phyloP scores from a whole-genome alignment of 2,797 vertebrate species.

The Ataeniobius toweri region DNA sequence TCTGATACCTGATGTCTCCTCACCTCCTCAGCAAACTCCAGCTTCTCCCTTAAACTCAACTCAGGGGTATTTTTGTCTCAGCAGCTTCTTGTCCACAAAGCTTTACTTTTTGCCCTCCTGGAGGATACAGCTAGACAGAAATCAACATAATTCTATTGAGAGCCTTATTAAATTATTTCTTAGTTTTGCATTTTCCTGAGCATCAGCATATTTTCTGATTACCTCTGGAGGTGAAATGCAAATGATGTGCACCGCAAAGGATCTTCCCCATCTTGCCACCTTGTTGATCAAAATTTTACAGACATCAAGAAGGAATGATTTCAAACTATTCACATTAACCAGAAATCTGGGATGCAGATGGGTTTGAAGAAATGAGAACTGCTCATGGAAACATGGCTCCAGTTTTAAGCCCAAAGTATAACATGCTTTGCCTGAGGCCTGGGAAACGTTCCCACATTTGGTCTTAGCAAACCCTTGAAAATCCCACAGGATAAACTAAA shows the following conservation, averaged over 20 bases:
- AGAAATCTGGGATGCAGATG: slow-evolving; percentile 1
- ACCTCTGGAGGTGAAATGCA: slow-evolving; percentile 22
- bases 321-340: neutral
- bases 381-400: slow-evolving; percentile 21
- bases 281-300: neutral
- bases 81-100: slow-evolving; percentile 3
- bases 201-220: slow-evolving; percentile 24
- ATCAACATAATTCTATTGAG: slow-evolving; percentile 3
- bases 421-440: slow-evolving; percentile 21
- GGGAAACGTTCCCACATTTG: slow-evolving; percentile 34
- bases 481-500: slow-evolving; percentile 42
- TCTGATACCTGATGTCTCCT: neutral
- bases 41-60: slow-evolving; percentile 5
- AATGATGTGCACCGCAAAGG: slow-evolving; percentile 5
- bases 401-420: slow-evolving; percentile 35
- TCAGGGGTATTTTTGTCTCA: neutral
- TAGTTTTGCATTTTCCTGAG: neutral
- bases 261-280: neutral
- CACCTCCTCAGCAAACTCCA: slow-evolving; percentile 9
- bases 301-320: slow-evolving; percentile 2
- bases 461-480: slow-evolving; percentile 46
- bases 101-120: slow-evolving; percentile 6
- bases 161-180: slow-evolving; percentile 10
- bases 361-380: slow-evolving; percentile 10
- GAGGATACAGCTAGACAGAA: neutral